Base-by-base conservation (phyloP, 2,797 vertebrate genomes). In the Muscicapa striata region DNA sequence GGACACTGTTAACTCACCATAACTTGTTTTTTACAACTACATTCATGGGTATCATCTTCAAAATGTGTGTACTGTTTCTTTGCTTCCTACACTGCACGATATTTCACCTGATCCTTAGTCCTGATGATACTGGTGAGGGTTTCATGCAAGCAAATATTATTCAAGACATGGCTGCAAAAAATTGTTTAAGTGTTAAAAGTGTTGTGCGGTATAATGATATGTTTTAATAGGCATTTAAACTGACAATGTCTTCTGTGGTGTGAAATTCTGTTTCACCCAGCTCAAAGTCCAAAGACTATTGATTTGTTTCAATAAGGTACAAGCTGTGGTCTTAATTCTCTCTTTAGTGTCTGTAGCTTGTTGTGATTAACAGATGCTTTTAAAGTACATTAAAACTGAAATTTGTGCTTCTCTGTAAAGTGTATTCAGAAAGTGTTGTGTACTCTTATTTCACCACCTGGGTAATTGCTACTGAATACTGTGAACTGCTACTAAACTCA, bases 281-380 rank as follows among this genome's bases (percentile, higher is more conserved):
- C 55, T 89, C 36, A 59, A 75, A 84, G 86, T 69, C 80, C 45
- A 81, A 78, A 70, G 67, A 23, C 52, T 76, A 84, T 79, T 74
- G 86, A 82, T 94, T 92, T 3, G 3, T 84, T 90, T 43, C 29
- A 77, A 12, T 57, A 51, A 94, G 15, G 29, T 67, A 43, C 14
- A 67, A 90, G 19, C 34, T 82, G 45, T 41, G 29, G 38, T 79
- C 48, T 59, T 81, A 75, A 79, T 90, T 84, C 29, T 59, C 40
- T 84, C 40, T 55, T 76, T 82, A 32, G 6, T 79, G 69, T 51
- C 61, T 62, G 26, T 41, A 84, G 13, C 48, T 84, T 90, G 32
- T 34, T 84, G n/a, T 84, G 77, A 88, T 94, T 88, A 95, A 88
- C 67, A 91, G 55, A 58, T 86, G 43, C 21, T 79, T 91, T 87